Base-by-base conservation (phyloP, 2,113 vertebrate genomes). In the Notarius quadriscutis region DNA sequence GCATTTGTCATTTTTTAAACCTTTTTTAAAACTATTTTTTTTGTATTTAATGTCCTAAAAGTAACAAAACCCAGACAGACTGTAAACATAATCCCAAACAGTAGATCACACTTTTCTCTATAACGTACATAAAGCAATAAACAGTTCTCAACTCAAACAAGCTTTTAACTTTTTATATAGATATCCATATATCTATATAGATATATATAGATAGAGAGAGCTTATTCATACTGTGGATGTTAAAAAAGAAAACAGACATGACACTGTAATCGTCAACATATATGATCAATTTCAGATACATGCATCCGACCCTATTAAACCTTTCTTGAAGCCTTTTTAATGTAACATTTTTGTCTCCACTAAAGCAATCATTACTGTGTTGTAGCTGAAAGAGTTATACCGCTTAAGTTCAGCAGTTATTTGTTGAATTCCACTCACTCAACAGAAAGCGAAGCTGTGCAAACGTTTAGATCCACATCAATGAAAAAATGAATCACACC, bases 191-290 rank as follows among this genome's bases (percentile, higher is more conserved):
- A 51, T 27, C 89, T 91, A 94, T 94, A 94, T 92, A 41, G 20
- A 85, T 65, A 82, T 50, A 89, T 30, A 60, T 34, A 83, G 60
- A 93, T 62, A 96, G 91, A 96, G 91, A 96, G 95, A 98, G 97
- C 97, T 99, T 98, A 98, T 97, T 97, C 94, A 96, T 97, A 97
- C 97, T 96, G 97, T 95, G 96, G 94, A 95, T 95, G 95, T 94
- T 95, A 94, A 96, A 96, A 95, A 97, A 95, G 94, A 97, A 96
- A 96, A 94, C 97, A 95, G 95, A 97, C 96, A 97, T 94, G 78
- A 95, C 95, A 94, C 96, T 94, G 96, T 94, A 96, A 95, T 94
- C 94, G 95, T 95, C 95, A 95, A 95, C 92, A 92, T 94, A 97
- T 95, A 97, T 95, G 95, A 93, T 91, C 89, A 80, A 83, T 91